Percentiles rank a stretch among this genome's conserved stretches.
Evolutionary conservation across 2,888 invertebrate genomes (phyloP).

Genomic region (Pyrgus malvae): DNA sequence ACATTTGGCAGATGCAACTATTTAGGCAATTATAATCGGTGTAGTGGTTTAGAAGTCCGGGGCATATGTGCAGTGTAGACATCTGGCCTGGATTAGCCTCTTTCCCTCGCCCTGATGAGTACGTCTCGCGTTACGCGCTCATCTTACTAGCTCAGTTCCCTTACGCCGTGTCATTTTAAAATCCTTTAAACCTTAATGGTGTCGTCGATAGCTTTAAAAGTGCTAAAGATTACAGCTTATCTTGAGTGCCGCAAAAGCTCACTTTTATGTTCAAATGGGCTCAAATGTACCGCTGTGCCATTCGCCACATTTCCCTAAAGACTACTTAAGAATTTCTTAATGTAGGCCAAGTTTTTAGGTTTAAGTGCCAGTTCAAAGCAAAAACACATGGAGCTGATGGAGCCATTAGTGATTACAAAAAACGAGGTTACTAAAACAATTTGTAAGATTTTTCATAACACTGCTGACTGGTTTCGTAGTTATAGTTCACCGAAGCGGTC

Average conservation of each 20-base stretch:
- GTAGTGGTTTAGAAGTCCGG: conserved; percentile 78
- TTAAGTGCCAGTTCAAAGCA: neutral
- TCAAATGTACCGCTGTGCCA: conserved; percentile 7
- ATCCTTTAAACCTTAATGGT: conserved; percentile 27
- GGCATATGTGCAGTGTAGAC: conserved; percentile 47
- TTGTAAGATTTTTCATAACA: conserved; percentile 19
- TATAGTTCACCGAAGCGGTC: conserved; percentile 43
- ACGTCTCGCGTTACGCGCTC: conserved; percentile 60
- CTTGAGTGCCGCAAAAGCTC: conserved; percentile 44
- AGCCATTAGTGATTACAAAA: neutral
- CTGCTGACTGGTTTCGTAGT: conserved; percentile 29
- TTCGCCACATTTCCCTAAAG: conserved; percentile 21
- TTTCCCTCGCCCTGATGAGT: conserved; percentile 57
- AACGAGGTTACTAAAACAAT: conserved; percentile 19
- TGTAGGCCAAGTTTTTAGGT: conserved; percentile 13
- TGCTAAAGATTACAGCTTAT: conserved; percentile 45
- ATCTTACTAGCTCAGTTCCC: conserved; percentile 51
- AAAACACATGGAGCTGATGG: neutral
- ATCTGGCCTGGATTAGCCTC: conserved; percentile 65
- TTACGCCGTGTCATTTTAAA: conserved; percentile 40
- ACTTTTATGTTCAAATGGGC: conserved; percentile 36
- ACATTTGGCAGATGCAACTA: conserved; percentile 67
- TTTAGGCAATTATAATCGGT: conserved; percentile 70
- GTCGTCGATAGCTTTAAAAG: too few species aligned
- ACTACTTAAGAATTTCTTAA: conserved; percentile 12